Base-by-base conservation (phyloP, 2,797 vertebrate genomes). In the Liasis olivaceus region DNA sequence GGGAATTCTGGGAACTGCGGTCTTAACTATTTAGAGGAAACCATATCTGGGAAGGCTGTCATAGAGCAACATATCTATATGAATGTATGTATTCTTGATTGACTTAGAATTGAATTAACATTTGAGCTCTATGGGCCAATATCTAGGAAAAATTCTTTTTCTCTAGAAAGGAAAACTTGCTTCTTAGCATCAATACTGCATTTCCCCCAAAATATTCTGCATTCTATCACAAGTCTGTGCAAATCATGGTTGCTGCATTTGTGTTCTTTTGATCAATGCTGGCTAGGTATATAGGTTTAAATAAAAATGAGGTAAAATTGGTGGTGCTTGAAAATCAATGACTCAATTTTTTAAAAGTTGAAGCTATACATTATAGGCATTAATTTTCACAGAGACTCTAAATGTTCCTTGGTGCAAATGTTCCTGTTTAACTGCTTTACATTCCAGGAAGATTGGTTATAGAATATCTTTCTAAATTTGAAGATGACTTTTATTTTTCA, bases 401-500 rank as follows among this genome's bases (percentile, higher is more conserved):
- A 89, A 64, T 87, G 36, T 58, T 64, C 22, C 86, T 42, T 62
- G 72, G 64, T 88, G 6, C 42, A 87, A 77, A 87, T 60, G 26
- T 22, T 66, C 36, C 42, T 47, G 42, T 62, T 90, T 54, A 51
- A 81, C 9, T n/a, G 26, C 64, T 87, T 86, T 63, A 42, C 6
- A 36, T 24, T 92, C 66, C 36, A 66, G 9, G 24, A 11, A 66
- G 54, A n/a, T n/a, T 63, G 62, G 9, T 88, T 72, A 0, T 14
- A 47, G 22, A 56, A 7, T 28, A n/a, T 36, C 11, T 84, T 91
- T 64, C 72, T 56, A 84, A 88, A 91, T 59, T 36, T 89, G 5
- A 2, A 14, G 47, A 28, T 28, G 12, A 51, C 14, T 1, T 36
- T 92, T 96, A 96, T 17, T 95, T 87, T 91, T 96, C 96, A 36